Conservation (phyloP, 2,113 vertebrate species). For the Equus quagga region DNA sequence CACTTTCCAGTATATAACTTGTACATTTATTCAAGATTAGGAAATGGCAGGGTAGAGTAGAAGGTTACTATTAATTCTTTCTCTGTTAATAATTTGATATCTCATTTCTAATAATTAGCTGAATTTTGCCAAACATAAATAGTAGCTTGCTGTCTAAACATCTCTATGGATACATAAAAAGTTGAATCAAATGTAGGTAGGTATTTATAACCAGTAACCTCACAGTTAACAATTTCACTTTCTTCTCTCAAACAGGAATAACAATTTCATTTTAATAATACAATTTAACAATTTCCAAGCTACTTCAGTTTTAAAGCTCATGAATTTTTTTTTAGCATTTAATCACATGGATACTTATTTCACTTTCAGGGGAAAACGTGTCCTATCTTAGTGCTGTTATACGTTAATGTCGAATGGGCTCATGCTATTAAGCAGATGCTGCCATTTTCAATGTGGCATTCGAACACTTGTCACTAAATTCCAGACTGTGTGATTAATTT, state of each 20-base stretch:
- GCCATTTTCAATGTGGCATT: background rate
- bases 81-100: background rate
- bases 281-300: slow-evolving; percentile 8
- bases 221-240: background rate
- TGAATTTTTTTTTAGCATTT: background rate
- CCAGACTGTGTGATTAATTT: slow-evolving; percentile 68
- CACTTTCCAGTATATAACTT: background rate
- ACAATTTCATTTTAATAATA: slow-evolving; percentile 26
- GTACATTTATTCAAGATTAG: background rate
- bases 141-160: background rate
- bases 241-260: background rate
- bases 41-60: background rate
- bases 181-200: background rate
- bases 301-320: slow-evolving; percentile 8
- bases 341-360: background rate
- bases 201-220: background rate
- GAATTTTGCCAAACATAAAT: background rate
- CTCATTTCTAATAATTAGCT: slow-evolving; percentile 49
- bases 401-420: background rate
- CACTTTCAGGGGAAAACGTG: background rate
- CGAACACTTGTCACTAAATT: slow-evolving; percentile 48
- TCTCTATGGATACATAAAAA: background rate
- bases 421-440: slow-evolving; percentile 54
- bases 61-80: slow-evolving; percentile 7
- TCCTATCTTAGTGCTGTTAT: background rate